Conservation (phyloP, 2,797 vertebrate genomes). For the Rhinogobio ventralis region DNA sequence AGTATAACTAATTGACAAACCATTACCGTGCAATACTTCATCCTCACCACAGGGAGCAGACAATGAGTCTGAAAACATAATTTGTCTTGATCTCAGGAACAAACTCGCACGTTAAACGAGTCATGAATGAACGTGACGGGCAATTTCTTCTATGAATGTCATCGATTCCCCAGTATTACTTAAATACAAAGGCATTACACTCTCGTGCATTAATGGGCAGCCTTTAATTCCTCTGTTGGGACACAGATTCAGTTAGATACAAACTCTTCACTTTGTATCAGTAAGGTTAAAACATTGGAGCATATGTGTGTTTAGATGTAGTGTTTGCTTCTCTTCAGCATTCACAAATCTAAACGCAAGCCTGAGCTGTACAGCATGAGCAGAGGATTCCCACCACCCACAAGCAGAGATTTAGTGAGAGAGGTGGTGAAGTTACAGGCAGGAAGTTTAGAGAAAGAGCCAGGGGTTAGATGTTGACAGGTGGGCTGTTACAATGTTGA, state of each 20-base stretch:
- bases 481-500: neutral
- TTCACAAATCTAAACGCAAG: slow-evolving; percentile 24
- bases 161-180: neutral
- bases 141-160: slow-evolving; percentile 31
- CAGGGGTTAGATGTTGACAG: slow-evolving; percentile 35
- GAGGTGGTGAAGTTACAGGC: neutral
- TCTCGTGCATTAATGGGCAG: neutral
- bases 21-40: neutral
- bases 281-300: neutral
- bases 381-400: slow-evolving; percentile 8
- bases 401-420: neutral
- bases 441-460: slow-evolving; percentile 16
- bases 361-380: neutral
- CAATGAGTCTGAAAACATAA: slow-evolving; percentile 14
- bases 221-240: neutral
- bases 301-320: slow-evolving; percentile 17
- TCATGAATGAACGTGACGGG: slow-evolving; percentile 44
- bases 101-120: slow-evolving; percentile 35
- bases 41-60: slow-evolving; percentile 34
- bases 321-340: neutral
- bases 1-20: slow-evolving; percentile 12
- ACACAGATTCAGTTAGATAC: neutral
- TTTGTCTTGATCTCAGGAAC: slow-evolving; percentile 11
- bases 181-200: neutral
- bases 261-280: neutral